Conservation (phyloP, 2,113 vertebrate species). For the Triplophysa siluroides region DNA sequence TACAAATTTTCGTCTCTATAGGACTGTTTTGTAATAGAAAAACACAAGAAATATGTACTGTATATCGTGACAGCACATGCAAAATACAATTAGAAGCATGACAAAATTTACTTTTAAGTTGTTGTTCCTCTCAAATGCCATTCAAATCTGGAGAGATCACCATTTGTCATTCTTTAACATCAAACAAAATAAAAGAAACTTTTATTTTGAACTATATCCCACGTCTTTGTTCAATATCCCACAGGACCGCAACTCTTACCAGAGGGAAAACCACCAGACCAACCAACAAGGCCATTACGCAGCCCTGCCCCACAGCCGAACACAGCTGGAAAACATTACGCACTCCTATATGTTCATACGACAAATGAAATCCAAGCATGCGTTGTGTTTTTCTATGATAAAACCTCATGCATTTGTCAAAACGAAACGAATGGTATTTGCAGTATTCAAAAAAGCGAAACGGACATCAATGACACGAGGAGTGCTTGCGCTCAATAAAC, state of each 20-base stretch:
- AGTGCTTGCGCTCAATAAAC: neutral
- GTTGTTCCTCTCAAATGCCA: slow-evolving; percentile 6
- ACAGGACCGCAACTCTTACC: slow-evolving; percentile 39
- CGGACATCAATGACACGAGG: neutral
- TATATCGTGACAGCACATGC: neutral
- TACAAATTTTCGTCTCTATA: neutral
- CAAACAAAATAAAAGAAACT: slow-evolving; percentile 16
- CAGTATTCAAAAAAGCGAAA: neutral
- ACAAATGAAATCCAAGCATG: slow-evolving; percentile 21
- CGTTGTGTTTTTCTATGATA: slow-evolving; percentile 30
- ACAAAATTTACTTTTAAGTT: neutral
- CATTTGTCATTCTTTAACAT: slow-evolving; percentile 30
- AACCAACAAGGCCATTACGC: slow-evolving; percentile 33
- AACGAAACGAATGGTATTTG: neutral
- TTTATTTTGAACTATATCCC: slow-evolving; percentile 25
- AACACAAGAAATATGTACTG: neutral
- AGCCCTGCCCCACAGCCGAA: slow-evolving; percentile 18
- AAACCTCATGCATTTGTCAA: slow-evolving; percentile 24
- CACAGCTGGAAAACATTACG: slow-evolving; percentile 59
- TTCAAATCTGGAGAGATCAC: slow-evolving; percentile 1
- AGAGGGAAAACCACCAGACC: slow-evolving; percentile 36
- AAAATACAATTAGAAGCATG: neutral
- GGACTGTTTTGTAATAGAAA: neutral
- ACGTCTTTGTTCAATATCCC: slow-evolving; percentile 44
- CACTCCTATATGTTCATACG: slow-evolving; percentile 29